Evolutionary conservation across 2,797 vertebrate genomes (phyloP), one percentile per base, ranked within the genome.

Genomic region (Poecilia gillii): DNA sequence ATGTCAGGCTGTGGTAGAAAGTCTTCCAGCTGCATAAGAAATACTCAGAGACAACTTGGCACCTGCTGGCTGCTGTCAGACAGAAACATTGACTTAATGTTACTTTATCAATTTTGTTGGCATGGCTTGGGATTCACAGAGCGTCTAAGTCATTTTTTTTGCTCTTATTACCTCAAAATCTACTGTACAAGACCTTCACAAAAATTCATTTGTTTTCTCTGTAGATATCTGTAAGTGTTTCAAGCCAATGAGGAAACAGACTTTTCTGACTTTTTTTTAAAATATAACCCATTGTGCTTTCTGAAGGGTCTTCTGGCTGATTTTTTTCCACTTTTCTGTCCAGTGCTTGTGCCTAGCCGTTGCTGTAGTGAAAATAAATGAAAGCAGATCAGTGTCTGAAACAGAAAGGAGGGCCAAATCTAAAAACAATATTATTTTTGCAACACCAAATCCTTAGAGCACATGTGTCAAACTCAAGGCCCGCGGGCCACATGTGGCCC

Each of bases 1-100:
- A 88, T 28, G 81, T 83, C 88, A 81, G 57, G 81, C 80, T 86
- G 81, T 41, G 59, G 62, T 79, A 75, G 76, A 84, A 33, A 78
- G 68, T 75, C 77, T 74, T 55, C 70, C 71, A 45, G 59, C 78
- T 64, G 72, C 78, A 53, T 81, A 68, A 49, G 74, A 36, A 81
- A 46, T 83, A 12, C 74, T 36, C n/a, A 70, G 73, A 49, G 45
- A 59, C 76, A 64, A 49, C 43, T 41, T 77, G 76, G 81, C 71
- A 12, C 78, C 81, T 16, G 28, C 71, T 28, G 68, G 49, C 49
- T 78, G 5, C 70, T 70, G 82, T 88, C 81, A 86, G 87, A 88
- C 81, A 49, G 72, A 79, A 72, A 77, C 77, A 84, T 74, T 85
- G 83, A 84, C 83, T 78, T 73, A 66, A 79, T 83, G 64, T 72